These are phyloP conservation scores for Gyrodactylus bullatarudis DNA, from an alignment of 1,140 invertebrate species.

Conservation along the genomic window DNA sequence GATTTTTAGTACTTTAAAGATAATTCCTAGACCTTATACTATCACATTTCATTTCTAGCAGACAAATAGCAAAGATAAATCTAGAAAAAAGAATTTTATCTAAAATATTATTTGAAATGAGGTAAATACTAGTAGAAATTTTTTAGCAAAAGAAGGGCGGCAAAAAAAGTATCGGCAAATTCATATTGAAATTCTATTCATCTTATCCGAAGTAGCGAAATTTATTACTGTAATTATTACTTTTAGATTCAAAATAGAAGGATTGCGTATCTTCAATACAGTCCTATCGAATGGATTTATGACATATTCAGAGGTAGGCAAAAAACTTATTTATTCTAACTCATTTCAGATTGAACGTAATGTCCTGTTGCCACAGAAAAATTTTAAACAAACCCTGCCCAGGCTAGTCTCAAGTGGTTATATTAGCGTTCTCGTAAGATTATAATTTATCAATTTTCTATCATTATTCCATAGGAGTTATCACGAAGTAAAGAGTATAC, in stretches of 20 bases:
- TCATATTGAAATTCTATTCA: too few relatives aligned
- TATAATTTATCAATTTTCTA: neutral
- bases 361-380: neutral
- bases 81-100: too few relatives aligned
- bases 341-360: neutral
- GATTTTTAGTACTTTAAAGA: too few relatives aligned
- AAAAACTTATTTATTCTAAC: neutral
- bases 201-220: too few relatives aligned
- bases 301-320: neutral
- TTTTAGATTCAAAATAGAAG: neutral
- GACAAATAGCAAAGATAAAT: too few relatives aligned
- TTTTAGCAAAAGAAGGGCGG: too few relatives aligned
- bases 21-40: too few relatives aligned
- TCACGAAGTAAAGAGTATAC: neutral
- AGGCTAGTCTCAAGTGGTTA: neutral
- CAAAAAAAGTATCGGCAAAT: too few relatives aligned
- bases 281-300: neutral
- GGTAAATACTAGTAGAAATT: too few relatives aligned
- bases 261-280: neutral
- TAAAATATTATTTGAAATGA: too few relatives aligned
- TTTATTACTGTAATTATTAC: too few relatives aligned
- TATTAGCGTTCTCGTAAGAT: neutral
- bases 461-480: neutral
- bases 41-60: too few relatives aligned
- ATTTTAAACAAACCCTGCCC: neutral